A percentile compares a stretch with the other conserved stretches of the same genome.
Evolutionary conservation across 2,888 invertebrate genomes (phyloP).

Genomic region (Leptopterna dolabrata): DNA sequence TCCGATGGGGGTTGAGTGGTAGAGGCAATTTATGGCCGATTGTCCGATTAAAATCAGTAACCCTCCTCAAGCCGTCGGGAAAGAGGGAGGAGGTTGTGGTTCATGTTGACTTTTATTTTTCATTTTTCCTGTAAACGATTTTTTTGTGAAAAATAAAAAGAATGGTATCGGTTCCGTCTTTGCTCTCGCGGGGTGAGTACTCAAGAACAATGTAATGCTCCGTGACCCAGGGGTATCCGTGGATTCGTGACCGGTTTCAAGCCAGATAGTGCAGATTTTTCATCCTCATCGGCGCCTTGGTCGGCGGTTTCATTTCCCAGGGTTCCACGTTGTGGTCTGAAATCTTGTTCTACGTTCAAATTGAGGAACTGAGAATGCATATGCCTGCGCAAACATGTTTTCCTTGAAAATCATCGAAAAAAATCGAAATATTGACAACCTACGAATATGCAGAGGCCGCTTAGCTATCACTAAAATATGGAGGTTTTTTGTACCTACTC

Average conservation of each 20-base stretch:
- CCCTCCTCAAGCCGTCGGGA: background rate
- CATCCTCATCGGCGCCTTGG: background rate
- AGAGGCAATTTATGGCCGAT: background rate
- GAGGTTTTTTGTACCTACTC: too few species aligned
- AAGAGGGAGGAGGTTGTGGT: background rate
- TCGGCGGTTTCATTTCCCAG: background rate
- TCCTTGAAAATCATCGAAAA: too few species aligned
- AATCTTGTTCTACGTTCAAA: too few species aligned
- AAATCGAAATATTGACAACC: too few species aligned
- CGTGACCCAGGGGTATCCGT: background rate
- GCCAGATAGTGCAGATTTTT: background rate
- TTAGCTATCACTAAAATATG: too few species aligned
- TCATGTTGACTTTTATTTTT: slow-evolving; percentile 1
- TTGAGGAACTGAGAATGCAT: too few species aligned
- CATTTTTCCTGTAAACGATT: background rate
- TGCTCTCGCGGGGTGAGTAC: background rate
- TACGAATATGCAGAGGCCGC: too few species aligned
- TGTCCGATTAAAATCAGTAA: slow-evolving; percentile 17
- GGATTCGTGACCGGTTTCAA: background rate
- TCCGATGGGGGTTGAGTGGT: background rate
- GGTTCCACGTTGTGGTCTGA: background rate
- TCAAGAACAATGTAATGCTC: background rate
- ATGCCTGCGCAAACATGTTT: too few species aligned
- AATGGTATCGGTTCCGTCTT: background rate
- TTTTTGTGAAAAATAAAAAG: background rate